Conservation (phyloP, 2,113 vertebrate species). For the Mobula birostris region DNA sequence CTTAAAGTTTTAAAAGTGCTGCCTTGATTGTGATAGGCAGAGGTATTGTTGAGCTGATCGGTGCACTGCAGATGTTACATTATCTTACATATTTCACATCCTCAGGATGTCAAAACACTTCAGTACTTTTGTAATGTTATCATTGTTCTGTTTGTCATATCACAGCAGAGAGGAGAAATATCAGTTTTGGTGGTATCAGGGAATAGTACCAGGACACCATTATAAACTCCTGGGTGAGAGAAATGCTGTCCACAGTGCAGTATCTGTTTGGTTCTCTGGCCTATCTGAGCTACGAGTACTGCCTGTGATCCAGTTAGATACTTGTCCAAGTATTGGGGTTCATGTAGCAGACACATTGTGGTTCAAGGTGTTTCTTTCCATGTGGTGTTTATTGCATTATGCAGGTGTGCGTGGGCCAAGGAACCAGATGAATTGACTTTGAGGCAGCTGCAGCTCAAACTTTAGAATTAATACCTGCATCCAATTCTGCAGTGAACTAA, state of each 20-base stretch:
- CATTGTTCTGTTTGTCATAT: neutral
- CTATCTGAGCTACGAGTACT: neutral
- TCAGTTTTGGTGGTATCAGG: neutral
- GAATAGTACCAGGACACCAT: neutral
- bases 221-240: neutral
- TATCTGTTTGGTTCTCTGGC: neutral
- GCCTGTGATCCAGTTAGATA: neutral
- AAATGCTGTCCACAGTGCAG: neutral
- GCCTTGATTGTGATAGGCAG: neutral
- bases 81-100: neutral
- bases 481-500: neutral
- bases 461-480: neutral
- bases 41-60: neutral
- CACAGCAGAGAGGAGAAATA: neutral
- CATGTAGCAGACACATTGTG: neutral
- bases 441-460: neutral
- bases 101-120: neutral
- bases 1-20: neutral
- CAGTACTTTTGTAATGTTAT: neutral
- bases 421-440: neutral
- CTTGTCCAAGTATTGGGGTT: neutral
- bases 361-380: neutral
- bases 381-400: neutral
- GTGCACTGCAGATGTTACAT: neutral
- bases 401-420: neutral